Evolutionary conservation across 2,888 invertebrate species (phyloP).

Genomic region (Unio pictorum): DNA sequence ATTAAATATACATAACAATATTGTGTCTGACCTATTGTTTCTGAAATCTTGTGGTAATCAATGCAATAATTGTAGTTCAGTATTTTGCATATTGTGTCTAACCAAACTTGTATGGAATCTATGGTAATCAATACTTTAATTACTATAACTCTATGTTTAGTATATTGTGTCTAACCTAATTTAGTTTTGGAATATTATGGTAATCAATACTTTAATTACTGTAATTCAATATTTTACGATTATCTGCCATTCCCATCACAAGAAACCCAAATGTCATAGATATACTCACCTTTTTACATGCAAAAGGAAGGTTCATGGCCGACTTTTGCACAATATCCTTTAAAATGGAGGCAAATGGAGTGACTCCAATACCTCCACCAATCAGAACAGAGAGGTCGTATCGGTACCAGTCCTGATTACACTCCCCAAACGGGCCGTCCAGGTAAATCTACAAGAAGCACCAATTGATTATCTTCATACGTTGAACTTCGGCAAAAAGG

Average conservation of each 20-base stretch:
- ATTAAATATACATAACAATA: no score
- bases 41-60: no score
- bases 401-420: conserved; percentile 79
- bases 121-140: no score
- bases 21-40: no score
- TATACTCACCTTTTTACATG: conserved; percentile 69
- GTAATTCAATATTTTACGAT: not conserved
- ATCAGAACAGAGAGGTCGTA: conserved; percentile 77
- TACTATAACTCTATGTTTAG: no score
- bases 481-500: no score
- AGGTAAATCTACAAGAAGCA: conserved; percentile 70
- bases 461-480: no score
- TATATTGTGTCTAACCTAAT: conserved; percentile 73
- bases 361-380: conserved; percentile 79
- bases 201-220: conserved; percentile 75
- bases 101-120: no score
- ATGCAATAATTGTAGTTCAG: no score
- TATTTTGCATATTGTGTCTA: no score
- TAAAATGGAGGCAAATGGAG: conserved; percentile 78
- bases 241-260: not conserved
- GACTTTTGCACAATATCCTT: conserved; percentile 76
- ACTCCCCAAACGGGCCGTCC: conserved; percentile 79
- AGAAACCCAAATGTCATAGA: not conserved
- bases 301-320: conserved; percentile 55
- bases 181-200: conserved; percentile 76